Percentiles rank a stretch among this genome's conserved stretches.
Evolutionary conservation across 1,140 invertebrate genomes (phyloP).

Genomic region (Caenorhabditis inopinata): DNA sequence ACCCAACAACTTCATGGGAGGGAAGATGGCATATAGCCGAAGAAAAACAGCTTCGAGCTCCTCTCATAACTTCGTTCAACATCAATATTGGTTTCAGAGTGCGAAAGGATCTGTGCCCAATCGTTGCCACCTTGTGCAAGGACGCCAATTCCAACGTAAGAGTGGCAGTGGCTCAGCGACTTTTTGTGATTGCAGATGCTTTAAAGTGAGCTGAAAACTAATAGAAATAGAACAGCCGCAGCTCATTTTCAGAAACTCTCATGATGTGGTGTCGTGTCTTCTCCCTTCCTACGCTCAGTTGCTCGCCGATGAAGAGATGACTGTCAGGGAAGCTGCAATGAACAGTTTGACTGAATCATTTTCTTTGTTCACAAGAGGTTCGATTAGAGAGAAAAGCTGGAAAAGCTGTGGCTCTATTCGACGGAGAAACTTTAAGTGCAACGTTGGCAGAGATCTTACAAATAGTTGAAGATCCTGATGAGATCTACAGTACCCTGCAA

Average conservation of each 20-base stretch:
- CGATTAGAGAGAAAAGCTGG: no score
- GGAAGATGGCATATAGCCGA: no score
- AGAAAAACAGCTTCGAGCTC: no score
- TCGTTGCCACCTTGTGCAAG: conserved; percentile 61
- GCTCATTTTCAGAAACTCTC: neutral
- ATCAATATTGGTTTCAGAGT: no score
- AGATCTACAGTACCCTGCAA: no score
- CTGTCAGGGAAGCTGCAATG: conserved; percentile 68
- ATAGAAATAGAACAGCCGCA: neutral
- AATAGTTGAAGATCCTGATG: no score
- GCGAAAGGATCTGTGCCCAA: conserved; percentile 59
- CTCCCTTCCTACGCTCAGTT: conserved; percentile 69
- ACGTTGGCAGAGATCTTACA: no score
- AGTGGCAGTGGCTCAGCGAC: conserved; percentile 59
- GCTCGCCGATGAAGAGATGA: conserved; percentile 69
- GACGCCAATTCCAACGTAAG: conserved; percentile 60
- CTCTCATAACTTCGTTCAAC: no score
- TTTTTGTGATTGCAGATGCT: conserved; percentile 63
- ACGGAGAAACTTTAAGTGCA: no score
- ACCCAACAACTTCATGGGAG: no score
- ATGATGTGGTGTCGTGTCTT: conserved; percentile 24
- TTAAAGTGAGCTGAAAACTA: conserved; percentile 68
- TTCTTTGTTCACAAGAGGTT: conserved; percentile 68
- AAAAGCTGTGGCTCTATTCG: no score
- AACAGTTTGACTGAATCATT: conserved; percentile 69